Evolutionary conservation across 2,888 invertebrate genomes (phyloP).

Genomic region (Frankliniella fusca): DNA sequence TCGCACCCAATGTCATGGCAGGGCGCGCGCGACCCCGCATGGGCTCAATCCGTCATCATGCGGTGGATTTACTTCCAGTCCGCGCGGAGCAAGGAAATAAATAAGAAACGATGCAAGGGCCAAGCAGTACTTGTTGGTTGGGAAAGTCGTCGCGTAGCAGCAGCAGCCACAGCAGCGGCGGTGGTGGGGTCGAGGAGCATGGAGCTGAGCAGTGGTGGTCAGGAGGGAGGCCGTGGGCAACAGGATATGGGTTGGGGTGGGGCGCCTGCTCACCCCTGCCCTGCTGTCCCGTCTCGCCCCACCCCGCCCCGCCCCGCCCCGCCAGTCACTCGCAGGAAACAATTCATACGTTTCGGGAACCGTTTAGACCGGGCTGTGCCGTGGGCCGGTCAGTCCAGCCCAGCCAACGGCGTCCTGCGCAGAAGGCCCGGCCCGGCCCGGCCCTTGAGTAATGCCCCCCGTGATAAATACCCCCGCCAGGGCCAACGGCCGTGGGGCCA

Average conservation of each 20-base stretch:
- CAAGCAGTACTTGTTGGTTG: background rate
- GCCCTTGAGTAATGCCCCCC: background rate
- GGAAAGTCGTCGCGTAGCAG: background rate
- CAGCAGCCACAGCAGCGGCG: background rate
- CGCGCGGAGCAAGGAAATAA: too few species aligned
- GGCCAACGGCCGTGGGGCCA: background rate
- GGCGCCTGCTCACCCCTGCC: background rate
- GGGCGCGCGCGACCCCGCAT: too few species aligned
- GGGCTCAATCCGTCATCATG: background rate
- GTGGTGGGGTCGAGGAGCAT: background rate
- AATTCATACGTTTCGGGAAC: conserved; percentile 6
- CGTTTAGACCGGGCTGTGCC: background rate
- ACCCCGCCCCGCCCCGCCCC: background rate
- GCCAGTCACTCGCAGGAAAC: conserved; percentile 3
- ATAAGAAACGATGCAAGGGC: too few species aligned
- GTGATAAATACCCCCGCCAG: background rate
- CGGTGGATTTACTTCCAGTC: background rate
- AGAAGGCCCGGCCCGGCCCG: background rate
- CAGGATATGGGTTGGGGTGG: background rate
- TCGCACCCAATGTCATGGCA: too few species aligned
- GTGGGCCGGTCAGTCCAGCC: too few species aligned
- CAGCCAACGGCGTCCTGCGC: too few species aligned
- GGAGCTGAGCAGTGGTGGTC: background rate
- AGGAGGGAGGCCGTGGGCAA: background rate
- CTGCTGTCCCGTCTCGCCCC: background rate